Evolutionary conservation across 2,888 invertebrate species (phyloP).

Genomic region (Caenorhabditis afra): DNA sequence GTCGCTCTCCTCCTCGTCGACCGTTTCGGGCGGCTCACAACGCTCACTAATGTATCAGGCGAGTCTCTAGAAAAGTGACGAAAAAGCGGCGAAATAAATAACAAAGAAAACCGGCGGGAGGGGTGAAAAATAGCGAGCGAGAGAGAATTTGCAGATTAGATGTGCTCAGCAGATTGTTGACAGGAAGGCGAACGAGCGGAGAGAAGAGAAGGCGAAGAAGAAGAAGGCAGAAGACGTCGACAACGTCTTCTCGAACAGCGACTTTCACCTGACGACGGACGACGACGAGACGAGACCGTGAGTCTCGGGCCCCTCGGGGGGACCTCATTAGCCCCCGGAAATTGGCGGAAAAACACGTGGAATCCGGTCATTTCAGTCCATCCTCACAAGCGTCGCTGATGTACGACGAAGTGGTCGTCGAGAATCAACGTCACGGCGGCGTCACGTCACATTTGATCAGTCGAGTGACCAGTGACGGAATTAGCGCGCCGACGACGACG

Average conservation of each 20-base stretch:
- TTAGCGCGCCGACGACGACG: not conserved
- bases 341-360: slow-evolving; percentile 1
- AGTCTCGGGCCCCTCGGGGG: not conserved
- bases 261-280: slow-evolving; percentile 6
- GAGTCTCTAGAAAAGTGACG: not conserved
- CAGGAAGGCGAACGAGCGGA: not conserved
- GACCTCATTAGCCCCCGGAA: not conserved
- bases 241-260: slow-evolving; percentile 8
- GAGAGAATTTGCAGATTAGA: slow-evolving; percentile 23
- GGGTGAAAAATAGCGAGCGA: not conserved
- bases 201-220: not conserved
- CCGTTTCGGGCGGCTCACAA: not conserved
- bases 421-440: slow-evolving; percentile 1
- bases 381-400: slow-evolving; percentile 40
- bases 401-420: slow-evolving; percentile 25
- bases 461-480: not conserved
- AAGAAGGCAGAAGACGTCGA: not conserved
- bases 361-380: too few species aligned
- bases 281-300: slow-evolving; percentile 43
- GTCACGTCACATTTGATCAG: slow-evolving; percentile 3
- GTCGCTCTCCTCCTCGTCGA: slow-evolving; percentile 29
- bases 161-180: slow-evolving; percentile 16
- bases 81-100: slow-evolving; percentile 4
- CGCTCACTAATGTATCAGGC: slow-evolving; percentile 37
- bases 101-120: slow-evolving; percentile 4